These are phyloP conservation scores for Bibio marci DNA, from an alignment of 2,888 invertebrate species.

Conservation along the genomic window DNA sequence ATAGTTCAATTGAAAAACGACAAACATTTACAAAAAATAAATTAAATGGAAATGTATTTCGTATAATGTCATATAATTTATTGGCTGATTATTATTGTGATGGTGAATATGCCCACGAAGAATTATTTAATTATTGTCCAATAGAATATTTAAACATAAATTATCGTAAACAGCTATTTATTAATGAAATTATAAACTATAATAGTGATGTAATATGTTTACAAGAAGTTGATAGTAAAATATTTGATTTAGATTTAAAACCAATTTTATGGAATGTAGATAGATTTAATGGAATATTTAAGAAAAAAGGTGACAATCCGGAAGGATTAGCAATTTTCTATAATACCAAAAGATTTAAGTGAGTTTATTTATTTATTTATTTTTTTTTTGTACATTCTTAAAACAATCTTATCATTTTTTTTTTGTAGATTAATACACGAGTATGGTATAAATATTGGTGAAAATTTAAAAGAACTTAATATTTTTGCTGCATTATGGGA, in stretches of 20 bases:
- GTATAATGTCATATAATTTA: slow-evolving; percentile 78
- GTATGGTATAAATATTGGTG: slow-evolving; percentile 38
- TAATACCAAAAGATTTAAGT: slow-evolving; percentile 49
- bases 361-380: slow-evolving; percentile 14
- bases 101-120: slow-evolving; percentile 53
- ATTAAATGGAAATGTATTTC: slow-evolving; percentile 23
- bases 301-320: slow-evolving; percentile 51
- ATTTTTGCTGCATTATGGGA: slow-evolving; percentile 42
- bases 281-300: slow-evolving; percentile 38
- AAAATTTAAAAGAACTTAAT: slow-evolving; percentile 34
- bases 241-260: slow-evolving; percentile 49
- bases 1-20: slow-evolving; percentile 65
- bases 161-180: slow-evolving; percentile 70
- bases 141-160: slow-evolving; percentile 61
- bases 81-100: slow-evolving; percentile 84
- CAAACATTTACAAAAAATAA: slow-evolving; percentile 49
- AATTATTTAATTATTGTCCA: slow-evolving; percentile 72
- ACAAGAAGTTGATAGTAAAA: slow-evolving; percentile 78
- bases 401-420: too few relatives aligned
- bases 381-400: slow-evolving; percentile 13
- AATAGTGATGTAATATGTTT: slow-evolving; percentile 79
- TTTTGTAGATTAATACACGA: slow-evolving; percentile 35
- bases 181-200: slow-evolving; percentile 69
- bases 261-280: slow-evolving; percentile 35
- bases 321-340: slow-evolving; percentile 76